Base-by-base conservation (phyloP, 2,113 vertebrate species). In the Ameiurus melas region DNA sequence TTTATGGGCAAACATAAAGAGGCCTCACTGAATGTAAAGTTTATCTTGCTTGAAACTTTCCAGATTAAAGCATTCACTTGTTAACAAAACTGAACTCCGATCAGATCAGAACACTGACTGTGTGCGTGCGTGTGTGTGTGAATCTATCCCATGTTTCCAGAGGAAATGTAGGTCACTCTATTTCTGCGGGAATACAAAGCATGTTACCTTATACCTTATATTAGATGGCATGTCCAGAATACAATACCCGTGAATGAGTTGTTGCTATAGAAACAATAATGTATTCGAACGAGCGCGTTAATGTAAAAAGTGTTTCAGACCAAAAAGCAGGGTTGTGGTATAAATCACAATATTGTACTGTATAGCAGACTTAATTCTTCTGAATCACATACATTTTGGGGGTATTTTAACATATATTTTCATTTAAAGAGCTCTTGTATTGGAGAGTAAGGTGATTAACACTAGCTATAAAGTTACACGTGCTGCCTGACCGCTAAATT, bases 81-180 rank as follows among this genome's bases (percentile, higher is more conserved):
- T 51, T 16, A 58, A 58, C 79, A 66, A 51, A 47, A 7, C 25
- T n/a, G 83, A 39, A 51, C 60, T 84, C 62, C 25, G 27, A 68
- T 66, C 62, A 30, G 36, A 51, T 84, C 68, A 68, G 62, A 22
- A 64, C 51, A 2, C 43, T 77, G 9, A 10, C 58, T 8, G 47
- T 51, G 51, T 12, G 27, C 60, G 71, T 78, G 85, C 58, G 39
- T 43, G 39, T 43, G 39, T 43, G 39, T 43, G 39, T 43, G 66
- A 86, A 66, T 33, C 55, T 62, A 33, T 36, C 39, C 39, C n/a
- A 47, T 36, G 85, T 55, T 68, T 68, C 60, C 60, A 47, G 5
- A 36, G 19, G 47, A 53, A 68, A 68, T 86, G 77, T 55, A 68
- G 85, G 85, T 68, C 77, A 58, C 43, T 14, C 36, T 78, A 25